A percentile compares a stretch with the other conserved stretches of the same genome.
Evolutionary conservation across 1,140 invertebrate species (phyloP).

Genomic region (Archegozetes longisetosus): DNA sequence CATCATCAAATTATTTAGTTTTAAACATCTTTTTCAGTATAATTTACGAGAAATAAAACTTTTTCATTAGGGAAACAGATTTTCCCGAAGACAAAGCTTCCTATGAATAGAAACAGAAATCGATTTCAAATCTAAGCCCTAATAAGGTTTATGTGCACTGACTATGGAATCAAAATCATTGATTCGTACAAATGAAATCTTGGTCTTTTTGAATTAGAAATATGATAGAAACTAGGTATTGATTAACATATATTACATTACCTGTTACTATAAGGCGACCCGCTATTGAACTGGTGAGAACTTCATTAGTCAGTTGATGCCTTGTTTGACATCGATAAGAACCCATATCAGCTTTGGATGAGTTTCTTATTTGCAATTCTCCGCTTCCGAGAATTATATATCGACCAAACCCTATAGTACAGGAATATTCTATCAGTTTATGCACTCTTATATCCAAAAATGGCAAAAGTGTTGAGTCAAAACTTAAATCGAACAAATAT

Average conservation of each 20-base stretch:
- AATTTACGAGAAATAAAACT: too few relatives aligned
- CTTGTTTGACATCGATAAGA: conserved; percentile 30
- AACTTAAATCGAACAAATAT: too few relatives aligned
- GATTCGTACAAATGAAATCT: neutral
- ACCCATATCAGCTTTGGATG: conserved; percentile 20
- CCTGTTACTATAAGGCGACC: conserved; percentile 28
- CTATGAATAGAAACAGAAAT: neutral
- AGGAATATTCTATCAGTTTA: too few relatives aligned
- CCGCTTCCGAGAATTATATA: conserved; percentile 10
- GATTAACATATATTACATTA: conserved; percentile 21
- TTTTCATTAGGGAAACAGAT: too few relatives aligned
- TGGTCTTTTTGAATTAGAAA: neutral
- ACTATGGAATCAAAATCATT: neutral
- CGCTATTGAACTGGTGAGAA: conserved; percentile 26
- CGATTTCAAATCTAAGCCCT: neutral
- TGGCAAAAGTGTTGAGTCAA: too few relatives aligned
- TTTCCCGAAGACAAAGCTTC: too few relatives aligned
- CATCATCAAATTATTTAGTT: too few relatives aligned
- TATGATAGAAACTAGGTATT: neutral
- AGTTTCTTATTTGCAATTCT: conserved; percentile 22
- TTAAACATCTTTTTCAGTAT: too few relatives aligned
- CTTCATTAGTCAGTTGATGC: conserved; percentile 30
- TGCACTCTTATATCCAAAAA: too few relatives aligned
- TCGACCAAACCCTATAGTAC: conserved; percentile 1
- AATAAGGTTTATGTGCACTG: neutral